phyloP scores from a whole-genome alignment of 2,113 vertebrate genomes.

The Piprites chloris region DNA sequence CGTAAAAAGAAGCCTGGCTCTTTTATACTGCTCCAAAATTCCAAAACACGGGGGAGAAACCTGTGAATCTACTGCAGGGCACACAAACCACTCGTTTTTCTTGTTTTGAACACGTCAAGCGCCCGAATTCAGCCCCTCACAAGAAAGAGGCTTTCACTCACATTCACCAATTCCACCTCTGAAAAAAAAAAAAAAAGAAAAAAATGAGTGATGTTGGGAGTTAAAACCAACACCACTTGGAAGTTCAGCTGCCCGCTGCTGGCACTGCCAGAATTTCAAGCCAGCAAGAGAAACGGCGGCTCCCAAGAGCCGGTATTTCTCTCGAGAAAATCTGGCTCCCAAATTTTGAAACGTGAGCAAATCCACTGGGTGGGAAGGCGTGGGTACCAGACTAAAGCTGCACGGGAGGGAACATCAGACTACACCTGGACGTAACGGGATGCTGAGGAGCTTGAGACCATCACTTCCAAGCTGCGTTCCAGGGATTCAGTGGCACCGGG shows the following conservation, averaged over 20 bases:
- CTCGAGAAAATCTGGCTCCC: too few relatives aligned
- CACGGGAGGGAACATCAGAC: not conserved
- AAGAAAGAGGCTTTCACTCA: not conserved
- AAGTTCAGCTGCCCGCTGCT: not conserved
- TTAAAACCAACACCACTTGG: not conserved
- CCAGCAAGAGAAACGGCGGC: not conserved
- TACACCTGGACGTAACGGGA: not conserved
- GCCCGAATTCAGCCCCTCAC: not conserved
- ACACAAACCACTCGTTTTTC: not conserved
- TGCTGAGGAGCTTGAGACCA: not conserved
- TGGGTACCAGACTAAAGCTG: too few relatives aligned
- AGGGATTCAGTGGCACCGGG: not conserved
- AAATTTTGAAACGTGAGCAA: not conserved
- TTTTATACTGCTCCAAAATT: not conserved
- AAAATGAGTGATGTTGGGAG: fast-evolving
- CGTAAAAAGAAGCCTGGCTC: not conserved
- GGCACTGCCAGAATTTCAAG: not conserved
- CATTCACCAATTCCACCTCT: not conserved
- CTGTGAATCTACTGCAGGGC: not conserved
- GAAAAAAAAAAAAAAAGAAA: not conserved
- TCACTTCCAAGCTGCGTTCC: conserved; percentile 35
- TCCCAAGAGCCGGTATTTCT: too few relatives aligned
- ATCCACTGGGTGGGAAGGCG: not conserved
- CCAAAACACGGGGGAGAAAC: not conserved
- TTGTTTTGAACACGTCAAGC: not conserved